Conservation (phyloP, 1,140 invertebrate genomes). For the Achroia grisella region DNA sequence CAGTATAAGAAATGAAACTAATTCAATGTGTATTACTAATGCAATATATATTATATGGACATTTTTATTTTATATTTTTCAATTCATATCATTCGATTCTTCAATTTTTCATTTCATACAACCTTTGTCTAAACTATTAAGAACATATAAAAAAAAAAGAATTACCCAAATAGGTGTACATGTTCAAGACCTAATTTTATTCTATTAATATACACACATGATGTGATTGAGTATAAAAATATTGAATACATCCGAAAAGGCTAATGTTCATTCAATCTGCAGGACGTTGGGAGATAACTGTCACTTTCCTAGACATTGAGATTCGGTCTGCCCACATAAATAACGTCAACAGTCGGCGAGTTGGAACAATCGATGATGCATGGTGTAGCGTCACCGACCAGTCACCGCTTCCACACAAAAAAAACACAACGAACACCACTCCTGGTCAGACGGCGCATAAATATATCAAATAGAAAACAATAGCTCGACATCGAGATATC, state of each 20-base stretch:
- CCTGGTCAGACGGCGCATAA: slow-evolving; percentile 57
- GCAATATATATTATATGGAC: too few species aligned
- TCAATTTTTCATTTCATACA: too few species aligned
- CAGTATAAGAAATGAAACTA: too few species aligned
- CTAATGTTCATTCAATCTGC: background rate
- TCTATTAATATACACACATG: too few species aligned
- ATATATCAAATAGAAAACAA: slow-evolving; percentile 72
- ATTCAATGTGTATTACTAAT: too few species aligned
- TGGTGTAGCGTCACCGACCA: slow-evolving; percentile 42
- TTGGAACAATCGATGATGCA: slow-evolving; percentile 44
- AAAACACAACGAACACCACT: slow-evolving; percentile 41
- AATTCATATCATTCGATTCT: too few species aligned
- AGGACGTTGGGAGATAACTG: slow-evolving; percentile 20
- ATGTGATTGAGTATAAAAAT: too few species aligned
- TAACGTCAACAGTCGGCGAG: slow-evolving; percentile 45
- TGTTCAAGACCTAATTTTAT: too few species aligned
- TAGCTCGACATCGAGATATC: slow-evolving; percentile 66
- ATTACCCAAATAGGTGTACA: too few species aligned
- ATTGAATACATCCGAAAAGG: background rate
- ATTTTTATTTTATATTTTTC: too few species aligned
- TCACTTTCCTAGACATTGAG: slow-evolving; percentile 31
- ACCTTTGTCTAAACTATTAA: too few species aligned
- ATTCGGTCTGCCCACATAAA: slow-evolving; percentile 36
- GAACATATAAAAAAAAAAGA: too few species aligned
- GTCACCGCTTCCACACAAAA: slow-evolving; percentile 35